Evolutionary conservation across 2,888 invertebrate species (phyloP), one percentile per base, ranked within the genome.

Genomic region (Trissoscelio sp.): DNA sequence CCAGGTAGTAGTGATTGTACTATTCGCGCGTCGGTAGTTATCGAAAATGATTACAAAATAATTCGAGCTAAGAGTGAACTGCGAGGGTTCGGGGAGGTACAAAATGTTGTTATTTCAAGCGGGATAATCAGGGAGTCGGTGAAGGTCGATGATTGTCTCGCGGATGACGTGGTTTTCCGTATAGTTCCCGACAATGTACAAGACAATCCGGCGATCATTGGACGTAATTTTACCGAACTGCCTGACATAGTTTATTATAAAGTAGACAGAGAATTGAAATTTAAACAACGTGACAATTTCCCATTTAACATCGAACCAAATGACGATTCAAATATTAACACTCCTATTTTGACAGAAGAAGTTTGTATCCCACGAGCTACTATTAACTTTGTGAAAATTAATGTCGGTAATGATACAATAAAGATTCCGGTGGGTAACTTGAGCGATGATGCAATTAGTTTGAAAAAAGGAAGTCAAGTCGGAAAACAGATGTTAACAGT

Each of bases 1-100:
- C 77, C 75, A 1, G 84, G 85, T 6, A 85, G 86, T 62, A 79
- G 83, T 2, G 83, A 82, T 12, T 85, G 85, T 66, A 83, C 80
- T 0, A 82, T 85, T 11, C 66, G 57, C 51, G 73, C 75, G 9
- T 77, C 82, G 20, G 14, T 66, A 4, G 82, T 83, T 7, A 24
- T 79, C 14, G 51, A 64, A 20, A 55, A 55, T 24, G 58, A 55
- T 12, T 69, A 57, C 39, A 11, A 55, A 3, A 37, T 80, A 12
- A 46, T 73, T 9, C 16, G 46, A 2, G 2, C 42, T 1, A 53
- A 70, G 0, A 75, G 82, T 57, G 42, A 55, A 6, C 31, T 82
- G 22, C 37, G 34, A 22, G 80, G 83, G 0, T 84, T 84, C 44
- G 83, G 80, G 24, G 24, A 14, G 0, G 31, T 37, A 37, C 34